phyloP scores from a whole-genome alignment of 2,113 vertebrate species.

The Pituophis catenifer region DNA sequence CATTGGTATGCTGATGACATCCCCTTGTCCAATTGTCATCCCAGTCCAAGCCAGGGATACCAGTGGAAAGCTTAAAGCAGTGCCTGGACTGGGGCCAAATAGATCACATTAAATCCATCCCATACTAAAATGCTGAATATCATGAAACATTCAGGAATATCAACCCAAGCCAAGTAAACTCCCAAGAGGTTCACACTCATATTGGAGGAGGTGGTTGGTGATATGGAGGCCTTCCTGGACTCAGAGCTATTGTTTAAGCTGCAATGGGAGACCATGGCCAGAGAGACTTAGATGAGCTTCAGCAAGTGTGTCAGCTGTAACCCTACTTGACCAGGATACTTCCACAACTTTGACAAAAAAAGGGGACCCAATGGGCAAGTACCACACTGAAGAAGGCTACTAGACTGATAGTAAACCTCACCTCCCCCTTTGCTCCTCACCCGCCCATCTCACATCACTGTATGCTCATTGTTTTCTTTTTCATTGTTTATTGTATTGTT shows the following conservation, averaged over 20 bases:
- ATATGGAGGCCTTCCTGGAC: background rate
- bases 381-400: background rate
- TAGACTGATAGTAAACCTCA: background rate
- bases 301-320: background rate
- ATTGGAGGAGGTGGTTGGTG: background rate
- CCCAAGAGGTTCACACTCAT: background rate
- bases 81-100: background rate
- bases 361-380: background rate
- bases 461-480: background rate
- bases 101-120: background rate
- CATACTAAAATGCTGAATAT: background rate
- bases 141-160: background rate
- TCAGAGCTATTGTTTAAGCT: background rate
- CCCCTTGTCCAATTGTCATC: background rate
- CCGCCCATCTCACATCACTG: background rate
- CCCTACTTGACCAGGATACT: background rate
- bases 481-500: background rate
- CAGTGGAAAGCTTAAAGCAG: background rate
- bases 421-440: background rate
- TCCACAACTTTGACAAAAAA: background rate
- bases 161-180: background rate
- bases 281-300: background rate
- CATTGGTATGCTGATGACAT: background rate
- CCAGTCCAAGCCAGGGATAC: background rate
- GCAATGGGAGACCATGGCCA: background rate